phyloP scores from a whole-genome alignment of 2,113 vertebrate genomes.

The Microcebus jonahi region DNA sequence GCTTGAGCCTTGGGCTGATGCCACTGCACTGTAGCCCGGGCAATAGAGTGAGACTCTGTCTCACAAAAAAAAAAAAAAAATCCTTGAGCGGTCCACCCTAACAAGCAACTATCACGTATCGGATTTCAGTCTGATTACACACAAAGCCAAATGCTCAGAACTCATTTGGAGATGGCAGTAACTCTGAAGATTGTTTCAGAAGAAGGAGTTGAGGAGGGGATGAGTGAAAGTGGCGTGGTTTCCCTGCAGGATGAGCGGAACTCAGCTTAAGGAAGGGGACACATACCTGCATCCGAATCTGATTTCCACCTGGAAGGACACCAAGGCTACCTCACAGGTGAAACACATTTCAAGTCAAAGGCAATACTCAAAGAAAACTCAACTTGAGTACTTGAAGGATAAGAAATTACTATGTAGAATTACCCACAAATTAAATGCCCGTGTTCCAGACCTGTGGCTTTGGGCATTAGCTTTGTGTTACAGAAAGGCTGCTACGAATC shows the following conservation, averaged over 20 bases:
- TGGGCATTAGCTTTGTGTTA: neutral
- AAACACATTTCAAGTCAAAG: neutral
- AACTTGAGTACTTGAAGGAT: neutral
- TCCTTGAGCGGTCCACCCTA: neutral
- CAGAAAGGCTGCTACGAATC: neutral
- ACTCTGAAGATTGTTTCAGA: neutral
- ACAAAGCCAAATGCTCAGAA: neutral
- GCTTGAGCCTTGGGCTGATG: too few relatives aligned
- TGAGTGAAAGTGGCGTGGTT: too few relatives aligned
- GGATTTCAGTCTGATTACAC: neutral
- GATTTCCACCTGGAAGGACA: neutral
- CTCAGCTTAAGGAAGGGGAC: neutral
- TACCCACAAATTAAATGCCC: neutral
- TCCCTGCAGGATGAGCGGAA: neutral
- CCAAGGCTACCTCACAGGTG: neutral
- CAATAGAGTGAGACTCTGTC: too few relatives aligned
- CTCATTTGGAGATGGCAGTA: neutral
- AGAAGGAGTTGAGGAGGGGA: neutral
- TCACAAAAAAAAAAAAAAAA: too few relatives aligned
- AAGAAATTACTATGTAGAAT: neutral
- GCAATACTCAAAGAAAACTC: neutral
- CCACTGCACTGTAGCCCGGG: too few relatives aligned
- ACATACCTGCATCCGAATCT: neutral
- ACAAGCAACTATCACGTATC: neutral
- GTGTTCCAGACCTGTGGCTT: neutral